Percentiles rank a stretch among this genome's conserved stretches.
Conservation (phyloP, 2,888 invertebrate species). For the Nysson spinosus region DNA sequence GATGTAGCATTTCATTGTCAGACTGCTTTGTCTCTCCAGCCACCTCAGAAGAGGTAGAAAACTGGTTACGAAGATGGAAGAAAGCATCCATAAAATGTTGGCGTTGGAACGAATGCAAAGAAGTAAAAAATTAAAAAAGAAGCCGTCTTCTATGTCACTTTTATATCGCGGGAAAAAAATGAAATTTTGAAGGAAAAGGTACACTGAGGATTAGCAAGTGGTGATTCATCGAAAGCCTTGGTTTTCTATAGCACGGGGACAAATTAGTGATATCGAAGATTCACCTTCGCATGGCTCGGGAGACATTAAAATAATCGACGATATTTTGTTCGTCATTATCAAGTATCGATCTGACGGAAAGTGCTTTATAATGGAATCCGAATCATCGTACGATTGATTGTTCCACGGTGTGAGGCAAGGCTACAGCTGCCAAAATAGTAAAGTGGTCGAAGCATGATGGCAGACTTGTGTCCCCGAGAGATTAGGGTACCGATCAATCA, state of each 20-base stretch:
- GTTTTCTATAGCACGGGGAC: not conserved
- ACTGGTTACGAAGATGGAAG: constrained; percentile 1
- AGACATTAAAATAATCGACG: constrained; percentile 13
- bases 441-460: not conserved
- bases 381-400: constrained; percentile 15
- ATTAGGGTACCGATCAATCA: constrained; percentile 27
- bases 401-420: not conserved
- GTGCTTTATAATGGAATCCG: constrained; percentile 7
- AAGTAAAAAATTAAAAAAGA: too few relatives aligned
- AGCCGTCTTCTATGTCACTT: too few relatives aligned
- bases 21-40: constrained; percentile 6
- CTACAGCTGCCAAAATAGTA: constrained; percentile 7
- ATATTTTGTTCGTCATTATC: not conserved
- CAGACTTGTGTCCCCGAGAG: not conserved
- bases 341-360: constrained; percentile 16
- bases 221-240: not conserved
- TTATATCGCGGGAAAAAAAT: too few relatives aligned
- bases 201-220: too few relatives aligned
- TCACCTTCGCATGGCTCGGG: constrained; percentile 29
- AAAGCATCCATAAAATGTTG: constrained; percentile 11
- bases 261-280: not conserved
- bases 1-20: constrained; percentile 19
- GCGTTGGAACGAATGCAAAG: not conserved
- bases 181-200: too few relatives aligned
- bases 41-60: constrained; percentile 11